Evolutionary conservation across 92 coral and sea anemone genomes (phyloP).

Genomic region (Actinernus sp.): DNA sequence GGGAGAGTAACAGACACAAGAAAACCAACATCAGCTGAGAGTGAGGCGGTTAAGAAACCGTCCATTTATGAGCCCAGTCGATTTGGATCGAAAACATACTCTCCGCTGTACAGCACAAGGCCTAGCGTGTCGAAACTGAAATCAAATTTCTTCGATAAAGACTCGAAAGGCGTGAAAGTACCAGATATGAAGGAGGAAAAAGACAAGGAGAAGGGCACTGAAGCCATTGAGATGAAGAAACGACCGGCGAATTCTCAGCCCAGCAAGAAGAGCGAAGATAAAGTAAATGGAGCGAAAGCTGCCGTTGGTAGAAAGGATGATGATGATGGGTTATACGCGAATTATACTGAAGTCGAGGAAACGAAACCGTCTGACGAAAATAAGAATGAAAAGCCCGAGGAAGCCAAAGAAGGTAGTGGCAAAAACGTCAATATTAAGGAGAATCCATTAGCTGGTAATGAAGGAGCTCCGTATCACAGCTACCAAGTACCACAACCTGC

Average conservation of each 20-base stretch:
- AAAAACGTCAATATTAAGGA: slow-evolving; percentile 77
- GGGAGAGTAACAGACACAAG: slow-evolving; percentile 4
- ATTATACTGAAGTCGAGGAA: slow-evolving; percentile 43
- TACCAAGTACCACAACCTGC: slow-evolving; percentile 82
- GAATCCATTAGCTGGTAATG: slow-evolving; percentile 78
- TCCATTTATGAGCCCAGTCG: slow-evolving; percentile 28
- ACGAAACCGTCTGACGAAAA: slow-evolving; percentile 53
- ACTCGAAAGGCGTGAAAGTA: slow-evolving; percentile 16
- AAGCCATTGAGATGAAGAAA: slow-evolving; percentile 39
- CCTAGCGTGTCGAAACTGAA: slow-evolving; percentile 53
- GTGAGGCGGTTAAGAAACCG: slow-evolving; percentile 33
- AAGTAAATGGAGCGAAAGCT: slow-evolving; percentile 14
- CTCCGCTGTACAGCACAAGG: slow-evolving; percentile 25
- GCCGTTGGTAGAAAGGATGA: slow-evolving; percentile 30
- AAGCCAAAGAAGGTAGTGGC: slow-evolving; percentile 38
- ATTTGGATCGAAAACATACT: slow-evolving; percentile 25
- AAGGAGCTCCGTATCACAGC: slow-evolving; percentile 50
- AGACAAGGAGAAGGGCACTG: slow-evolving; percentile 39
- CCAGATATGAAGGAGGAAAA: slow-evolving; percentile 46
- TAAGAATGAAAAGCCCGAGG: slow-evolving; percentile 61
- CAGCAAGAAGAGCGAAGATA: slow-evolving; percentile 36
- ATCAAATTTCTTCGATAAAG: slow-evolving; percentile 53
- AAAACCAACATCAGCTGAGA: slow-evolving; percentile 16
- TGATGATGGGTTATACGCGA: slow-evolving; percentile 46
- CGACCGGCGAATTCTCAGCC: slow-evolving; percentile 15